A percentile compares a stretch with the other conserved stretches of the same genome.
These are phyloP conservation scores for Temnothorax unifasciatus DNA, from an alignment of 2,888 invertebrate genomes.

Conservation along the genomic window DNA sequence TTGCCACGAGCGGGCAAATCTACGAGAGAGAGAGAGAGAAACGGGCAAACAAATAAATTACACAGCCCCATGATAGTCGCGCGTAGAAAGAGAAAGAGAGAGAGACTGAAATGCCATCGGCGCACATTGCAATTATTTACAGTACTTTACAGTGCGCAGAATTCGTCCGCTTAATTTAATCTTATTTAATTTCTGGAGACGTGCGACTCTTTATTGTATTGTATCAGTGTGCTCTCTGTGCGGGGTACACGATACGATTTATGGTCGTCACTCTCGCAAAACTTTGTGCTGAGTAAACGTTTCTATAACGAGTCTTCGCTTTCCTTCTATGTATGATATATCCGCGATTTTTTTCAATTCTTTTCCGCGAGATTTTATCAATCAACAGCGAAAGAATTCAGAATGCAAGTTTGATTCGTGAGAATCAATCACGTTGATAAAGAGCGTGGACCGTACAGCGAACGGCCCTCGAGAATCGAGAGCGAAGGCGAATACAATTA, in stretches of 20 bases:
- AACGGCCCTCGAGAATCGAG: constrained; percentile 4
- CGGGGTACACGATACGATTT: constrained; percentile 22
- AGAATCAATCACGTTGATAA: constrained; percentile 7
- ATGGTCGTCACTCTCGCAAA: constrained; percentile 19
- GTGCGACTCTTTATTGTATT: constrained; percentile 27
- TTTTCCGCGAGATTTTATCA: neutral
- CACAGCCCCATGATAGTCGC: constrained; percentile 27
- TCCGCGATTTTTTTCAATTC: neutral
- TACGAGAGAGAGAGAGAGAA: constrained; percentile 20
- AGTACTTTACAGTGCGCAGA: constrained; percentile 24
- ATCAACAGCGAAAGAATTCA: neutral
- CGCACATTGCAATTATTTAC: constrained; percentile 40
- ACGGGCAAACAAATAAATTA: constrained; percentile 50
- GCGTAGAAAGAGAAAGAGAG: neutral
- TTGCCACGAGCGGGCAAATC: constrained; percentile 11
- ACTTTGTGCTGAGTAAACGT: constrained; percentile 19
- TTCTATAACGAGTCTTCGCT: constrained; percentile 6
- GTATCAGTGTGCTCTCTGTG: constrained; percentile 10
- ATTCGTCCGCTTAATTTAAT: constrained; percentile 46
- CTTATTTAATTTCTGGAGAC: constrained; percentile 47
- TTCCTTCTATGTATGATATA: neutral
- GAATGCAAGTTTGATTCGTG: neutral
- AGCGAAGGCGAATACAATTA: constrained; percentile 29
- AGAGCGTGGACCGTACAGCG: neutral
- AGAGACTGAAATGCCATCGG: constrained; percentile 24